Evolutionary conservation across 2,113 vertebrate genomes (phyloP), one percentile per base, ranked within the genome.

Genomic region (Chitala chitala): DNA sequence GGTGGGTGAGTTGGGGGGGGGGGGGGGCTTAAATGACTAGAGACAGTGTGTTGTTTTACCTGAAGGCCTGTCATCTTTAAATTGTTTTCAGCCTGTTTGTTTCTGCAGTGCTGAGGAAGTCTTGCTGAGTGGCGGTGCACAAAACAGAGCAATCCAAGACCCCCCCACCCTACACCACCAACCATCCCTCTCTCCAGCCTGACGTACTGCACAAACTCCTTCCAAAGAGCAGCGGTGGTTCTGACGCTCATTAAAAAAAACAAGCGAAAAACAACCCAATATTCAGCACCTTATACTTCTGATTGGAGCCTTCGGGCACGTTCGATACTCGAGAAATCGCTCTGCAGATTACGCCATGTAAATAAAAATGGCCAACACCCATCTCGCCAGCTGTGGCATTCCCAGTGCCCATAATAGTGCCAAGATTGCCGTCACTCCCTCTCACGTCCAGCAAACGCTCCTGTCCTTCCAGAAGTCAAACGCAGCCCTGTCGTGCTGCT

Each of bases 391-490:
- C 2, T 15, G 2, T 24, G 8, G 8, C n/a, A 5, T 22, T 33
- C 24, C 51, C 13, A 26, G 36, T 5, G 3, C 17, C 63, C 24
- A 15, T 24, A 13, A 10, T 46, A 9, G 15, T 10, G 15, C 3
- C 10, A 29, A 40, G 36, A 17, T 29, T 17, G 20, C 38, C 4
- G 40, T 12, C 51, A 33, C 53, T 66, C 12, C 9, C 42, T 48
- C 36, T 58, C 9, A 20, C 51, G 33, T 44, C 17, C 29, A 53
- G 26, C 24, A 55, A 51, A 56, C 26, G 48, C 24, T 7, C 72
- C 36, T 12, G 46, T 31, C 29, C 26, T 68, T 46, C 12, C 66
- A 56, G 53, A 68, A 51, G 46, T 74, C 31, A 73, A 26, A 29
- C 29, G 36, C 48, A 6, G 2, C 5, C 63, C 40, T 3, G 54